phyloP scores from a whole-genome alignment of 2,797 vertebrate species.

The Pseudocheirus occidentalis region DNA sequence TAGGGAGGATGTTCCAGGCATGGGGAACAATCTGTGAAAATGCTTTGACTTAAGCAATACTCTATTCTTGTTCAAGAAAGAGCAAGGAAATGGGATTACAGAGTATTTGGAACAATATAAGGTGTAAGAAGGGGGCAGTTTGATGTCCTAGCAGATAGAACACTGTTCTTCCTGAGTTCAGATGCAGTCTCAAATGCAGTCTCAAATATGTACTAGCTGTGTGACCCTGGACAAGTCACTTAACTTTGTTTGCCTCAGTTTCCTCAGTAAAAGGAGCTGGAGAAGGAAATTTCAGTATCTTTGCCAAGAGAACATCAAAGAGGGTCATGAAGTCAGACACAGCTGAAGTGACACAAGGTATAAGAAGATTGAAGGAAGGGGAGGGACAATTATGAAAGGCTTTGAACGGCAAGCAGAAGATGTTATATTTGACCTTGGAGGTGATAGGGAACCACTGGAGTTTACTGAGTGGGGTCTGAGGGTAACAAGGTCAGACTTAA shows the following conservation, averaged over 20 bases:
- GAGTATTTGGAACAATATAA: fast-evolving
- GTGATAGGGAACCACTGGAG: neutral
- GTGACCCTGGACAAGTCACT: neutral
- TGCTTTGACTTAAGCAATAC: neutral
- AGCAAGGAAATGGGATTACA: neutral
- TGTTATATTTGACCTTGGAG: neutral
- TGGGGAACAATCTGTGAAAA: neutral
- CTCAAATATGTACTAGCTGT: neutral
- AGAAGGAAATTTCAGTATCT: neutral
- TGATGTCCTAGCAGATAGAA: neutral
- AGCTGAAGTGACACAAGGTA: neutral
- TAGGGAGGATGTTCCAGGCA: neutral
- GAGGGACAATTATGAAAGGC: neutral
- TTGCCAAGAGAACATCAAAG: neutral
- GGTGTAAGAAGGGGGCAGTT: neutral
- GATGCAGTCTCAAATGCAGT: too few species aligned
- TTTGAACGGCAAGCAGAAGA: neutral
- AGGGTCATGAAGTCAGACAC: neutral
- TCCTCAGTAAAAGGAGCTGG: neutral
- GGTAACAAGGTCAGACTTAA: neutral
- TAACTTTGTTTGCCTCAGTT: neutral
- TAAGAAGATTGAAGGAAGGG: neutral
- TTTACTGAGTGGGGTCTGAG: neutral
- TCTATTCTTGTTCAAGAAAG: neutral
- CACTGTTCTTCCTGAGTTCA: neutral